Percentiles rank a stretch among this genome's conserved stretches.
Conservation (phyloP, 2,888 invertebrate genomes). For the Drosophila melanosoma region DNA sequence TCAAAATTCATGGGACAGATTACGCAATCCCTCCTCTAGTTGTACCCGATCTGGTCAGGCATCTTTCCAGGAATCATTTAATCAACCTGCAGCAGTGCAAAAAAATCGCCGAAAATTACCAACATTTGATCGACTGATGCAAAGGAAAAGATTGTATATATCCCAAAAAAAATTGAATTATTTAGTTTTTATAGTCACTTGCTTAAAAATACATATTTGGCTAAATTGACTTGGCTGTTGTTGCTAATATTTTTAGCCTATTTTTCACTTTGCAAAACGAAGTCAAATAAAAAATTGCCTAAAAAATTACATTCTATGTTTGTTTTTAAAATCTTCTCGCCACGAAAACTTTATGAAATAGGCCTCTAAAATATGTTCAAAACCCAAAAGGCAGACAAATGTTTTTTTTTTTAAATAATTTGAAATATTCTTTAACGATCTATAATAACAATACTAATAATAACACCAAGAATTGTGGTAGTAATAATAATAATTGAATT, state of each 20-base stretch:
- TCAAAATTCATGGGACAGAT: neutral
- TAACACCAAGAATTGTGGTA: neutral
- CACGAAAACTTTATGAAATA: neutral
- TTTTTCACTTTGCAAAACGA: neutral
- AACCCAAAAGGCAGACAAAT: neutral
- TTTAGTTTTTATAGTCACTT: no score
- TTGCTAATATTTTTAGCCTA: neutral
- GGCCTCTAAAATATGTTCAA: neutral
- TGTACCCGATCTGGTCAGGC: neutral
- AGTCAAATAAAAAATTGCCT: neutral
- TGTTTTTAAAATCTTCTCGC: neutral
- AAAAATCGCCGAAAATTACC: neutral
- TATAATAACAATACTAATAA: neutral
- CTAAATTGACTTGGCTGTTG: no score
- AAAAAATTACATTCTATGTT: neutral
- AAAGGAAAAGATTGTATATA: no score
- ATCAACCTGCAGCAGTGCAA: neutral
- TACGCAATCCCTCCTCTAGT: neutral
- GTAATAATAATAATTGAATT: neutral
- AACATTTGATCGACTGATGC: neutral
- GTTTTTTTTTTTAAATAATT: neutral
- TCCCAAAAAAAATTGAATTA: no score
- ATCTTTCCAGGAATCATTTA: slow-evolving; percentile 1
- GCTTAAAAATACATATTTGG: no score
- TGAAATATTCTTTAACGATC: neutral